A percentile compares a stretch with the other conserved stretches of the same genome.
These are phyloP conservation scores for Amblyornis subalaris DNA, from an alignment of 2,113 vertebrate genomes.

Conservation along the genomic window DNA sequence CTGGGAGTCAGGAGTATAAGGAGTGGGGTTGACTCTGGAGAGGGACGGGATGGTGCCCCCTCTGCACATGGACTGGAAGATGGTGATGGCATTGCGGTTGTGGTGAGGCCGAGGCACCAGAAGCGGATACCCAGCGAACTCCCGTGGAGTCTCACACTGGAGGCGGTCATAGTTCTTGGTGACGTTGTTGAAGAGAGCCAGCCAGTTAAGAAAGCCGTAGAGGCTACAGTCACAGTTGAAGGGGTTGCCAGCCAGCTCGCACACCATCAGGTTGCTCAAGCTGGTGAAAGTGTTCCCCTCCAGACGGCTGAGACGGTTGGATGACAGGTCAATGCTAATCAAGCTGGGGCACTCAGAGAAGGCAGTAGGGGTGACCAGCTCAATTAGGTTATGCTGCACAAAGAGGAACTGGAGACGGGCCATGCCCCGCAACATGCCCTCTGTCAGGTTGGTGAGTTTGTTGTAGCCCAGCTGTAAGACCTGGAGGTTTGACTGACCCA, in stretches of 20 bases:
- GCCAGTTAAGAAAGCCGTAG: conserved; percentile 90
- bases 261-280: conserved; percentile 87
- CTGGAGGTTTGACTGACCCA: conserved; percentile 92
- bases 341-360: conserved; percentile 95
- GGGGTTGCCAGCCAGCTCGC: conserved; percentile 92
- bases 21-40: conserved; percentile 81
- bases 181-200: conserved; percentile 93
- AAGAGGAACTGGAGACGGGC: conserved; percentile 94
- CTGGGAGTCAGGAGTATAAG: conserved; percentile 77
- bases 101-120: conserved; percentile 87
- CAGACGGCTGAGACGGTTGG: conserved; percentile 89
- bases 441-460: conserved; percentile 92
- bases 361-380: conserved; percentile 88
- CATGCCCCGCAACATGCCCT: conserved; percentile 93
- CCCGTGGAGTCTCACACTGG: conserved; percentile 90
- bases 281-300: conserved; percentile 88
- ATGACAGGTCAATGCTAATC: conserved; percentile 94
- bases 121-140: conserved; percentile 87
- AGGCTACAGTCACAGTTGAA: conserved; percentile 97
- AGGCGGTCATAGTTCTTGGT: conserved; percentile 95
- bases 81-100: conserved; percentile 86
- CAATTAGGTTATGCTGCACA: conserved; percentile 95
- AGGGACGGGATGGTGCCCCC: conserved; percentile 81
- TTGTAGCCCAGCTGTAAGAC: conserved; percentile 97
- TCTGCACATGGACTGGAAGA: conserved; percentile 87